A percentile compares a stretch with the other conserved stretches of the same genome.
Evolutionary conservation across 2,888 invertebrate genomes (phyloP).

Genomic region (Ctena decussata): DNA sequence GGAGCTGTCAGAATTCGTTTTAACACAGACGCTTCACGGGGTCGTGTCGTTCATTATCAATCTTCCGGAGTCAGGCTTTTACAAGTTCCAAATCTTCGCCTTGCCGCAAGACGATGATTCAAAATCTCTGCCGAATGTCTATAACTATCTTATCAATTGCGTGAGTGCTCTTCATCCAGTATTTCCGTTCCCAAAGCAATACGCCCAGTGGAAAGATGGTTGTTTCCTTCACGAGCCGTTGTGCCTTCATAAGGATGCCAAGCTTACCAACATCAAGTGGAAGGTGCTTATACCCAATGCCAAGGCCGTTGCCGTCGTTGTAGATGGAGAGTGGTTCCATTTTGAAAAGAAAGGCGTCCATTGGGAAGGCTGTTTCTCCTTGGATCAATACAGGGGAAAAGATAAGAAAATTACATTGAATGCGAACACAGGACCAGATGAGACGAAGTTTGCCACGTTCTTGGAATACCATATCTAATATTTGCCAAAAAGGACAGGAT

Average conservation of each 20-base stretch:
- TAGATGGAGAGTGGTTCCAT: constrained; percentile 85
- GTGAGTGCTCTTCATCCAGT: constrained; percentile 70
- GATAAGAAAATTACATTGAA: constrained; percentile 84
- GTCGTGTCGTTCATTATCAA: constrained; percentile 71
- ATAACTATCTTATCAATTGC: constrained; percentile 85
- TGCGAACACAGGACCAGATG: constrained; percentile 84
- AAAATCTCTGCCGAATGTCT: constrained; percentile 85
- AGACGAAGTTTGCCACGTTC: constrained; percentile 85
- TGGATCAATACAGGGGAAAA: constrained; percentile 80
- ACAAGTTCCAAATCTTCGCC: constrained; percentile 86
- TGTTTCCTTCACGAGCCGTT: constrained; percentile 84
- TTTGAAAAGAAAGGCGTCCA: constrained; percentile 81
- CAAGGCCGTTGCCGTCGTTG: constrained; percentile 84
- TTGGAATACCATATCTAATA: constrained; percentile 82
- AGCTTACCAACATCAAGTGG: constrained; percentile 73
- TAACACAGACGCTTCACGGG: constrained; percentile 77
- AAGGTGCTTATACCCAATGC: constrained; percentile 83
- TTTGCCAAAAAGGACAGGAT: background rate
- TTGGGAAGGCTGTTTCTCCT: constrained; percentile 81
- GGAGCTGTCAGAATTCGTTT: constrained; percentile 76
- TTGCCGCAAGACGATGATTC: constrained; percentile 83
- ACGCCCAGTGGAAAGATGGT: constrained; percentile 87
- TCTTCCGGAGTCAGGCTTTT: constrained; percentile 82
- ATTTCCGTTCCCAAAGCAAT: constrained; percentile 86
- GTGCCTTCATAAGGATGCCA: constrained; percentile 73